Evolutionary conservation across 2,888 invertebrate genomes (phyloP), one percentile per base, ranked within the genome.

Genomic region (Thera obeliscata): DNA sequence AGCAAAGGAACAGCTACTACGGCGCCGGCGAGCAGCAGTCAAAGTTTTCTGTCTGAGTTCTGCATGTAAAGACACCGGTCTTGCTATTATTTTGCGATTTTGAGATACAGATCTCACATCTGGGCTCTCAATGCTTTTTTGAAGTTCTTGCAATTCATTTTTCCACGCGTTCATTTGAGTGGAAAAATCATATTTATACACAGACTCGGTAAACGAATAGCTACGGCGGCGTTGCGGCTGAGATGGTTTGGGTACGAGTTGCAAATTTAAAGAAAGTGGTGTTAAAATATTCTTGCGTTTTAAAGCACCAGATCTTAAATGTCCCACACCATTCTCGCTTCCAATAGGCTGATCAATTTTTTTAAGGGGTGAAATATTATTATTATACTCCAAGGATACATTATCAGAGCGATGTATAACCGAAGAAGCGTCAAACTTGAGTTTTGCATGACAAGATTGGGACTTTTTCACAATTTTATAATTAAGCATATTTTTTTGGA

Each of bases 391-490:
- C 35, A 54, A 3, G 7, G 49, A 22, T 41, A 60, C 56, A 8
- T 52, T 56, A 33, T 60, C 61, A 61, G 67, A 55, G 36, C 63
- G 46, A 50, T n/a, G 55, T 46, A 60, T 60, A 61, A 54, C 38
- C 33, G 61, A 48, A 3, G 35, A 38, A 57, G 56, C 58, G 33
- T 60, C 55, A 48, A 60, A 63, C 46, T 33, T 52, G 0, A 66
- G 41, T 43, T 63, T 63, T 55, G 66, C 60, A 54, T 63, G 60
- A 54, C 69, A 69, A 56, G 69, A 69, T 11, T 41, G 62, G 3
- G 69, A 66, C 41, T 59, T 63, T 64, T 50, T 65, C 7, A 66
- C 55, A 12, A 55, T 49, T n/a, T 62, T 58, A n/a, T 36, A 8
- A 52, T 61, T 56, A 0, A 46, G n/a, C 3, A 8, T 43, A 22